Evolutionary conservation across 2,888 invertebrate genomes (phyloP), one percentile per base, ranked within the genome.

Genomic region (Diachrysia chrysitis): DNA sequence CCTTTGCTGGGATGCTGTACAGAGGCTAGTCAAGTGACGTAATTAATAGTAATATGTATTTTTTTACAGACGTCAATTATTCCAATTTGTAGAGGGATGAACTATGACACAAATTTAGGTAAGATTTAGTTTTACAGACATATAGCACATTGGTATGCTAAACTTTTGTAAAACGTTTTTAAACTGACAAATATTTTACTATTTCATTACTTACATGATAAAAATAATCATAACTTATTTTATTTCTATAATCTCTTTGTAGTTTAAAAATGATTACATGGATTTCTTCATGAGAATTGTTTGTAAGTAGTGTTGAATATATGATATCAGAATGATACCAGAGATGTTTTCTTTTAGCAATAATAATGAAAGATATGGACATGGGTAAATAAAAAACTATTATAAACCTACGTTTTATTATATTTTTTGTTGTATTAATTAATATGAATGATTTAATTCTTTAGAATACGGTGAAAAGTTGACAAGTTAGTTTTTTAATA

Each of bases 391-490:
- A 67, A 32, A 12, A 10, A 19, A 37, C 16, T 48, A 10, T 23
- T 9, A 35, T 19, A 1, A 2, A 2, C 16, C 9, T 9, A 7
- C 12, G n/a, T 12, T 37, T 42, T 51, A 32, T n/a, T 10, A 32
- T 55, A 14, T 19, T 19, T 17, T 32, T 48, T 6, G 32, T 37
- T 4, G 10, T 32, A 32, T 1, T 42, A 29, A 29, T 32, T 48
- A 59, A 59, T 48, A 29, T 0, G 2, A 35, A 37, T n/a, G 5
- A 23, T 35, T 60, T 14, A 17, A 29, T 37, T 25, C 53, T 76
- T 48, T 65, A 90, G 89, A 83, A 32, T 90, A 90, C 29, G 89
- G 89, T 3, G 87, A 85, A 60, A 69, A 48, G 16, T 76, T 90
- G 56, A 78, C 89, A 60, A 89, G 89, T 89, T 69, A 88, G 88